A percentile compares a stretch with the other conserved stretches of the same genome.
phyloP scores from a whole-genome alignment of 2,797 vertebrate genomes.

The Benthosema pterotum region DNA sequence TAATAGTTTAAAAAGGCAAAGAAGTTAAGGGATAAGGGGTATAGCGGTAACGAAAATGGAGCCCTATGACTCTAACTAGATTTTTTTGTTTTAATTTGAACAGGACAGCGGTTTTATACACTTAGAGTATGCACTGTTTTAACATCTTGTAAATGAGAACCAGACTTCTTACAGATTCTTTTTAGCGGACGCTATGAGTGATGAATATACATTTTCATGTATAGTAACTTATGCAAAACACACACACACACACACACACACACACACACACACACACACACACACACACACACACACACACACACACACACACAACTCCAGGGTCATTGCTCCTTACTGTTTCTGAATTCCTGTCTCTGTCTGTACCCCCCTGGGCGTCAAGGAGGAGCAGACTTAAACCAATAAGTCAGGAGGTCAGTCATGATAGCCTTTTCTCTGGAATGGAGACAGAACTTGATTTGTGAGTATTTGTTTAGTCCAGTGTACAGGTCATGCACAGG shows the following conservation, averaged over 20 bases:
- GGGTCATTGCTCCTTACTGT: neutral
- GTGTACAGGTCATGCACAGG: constrained; percentile 35
- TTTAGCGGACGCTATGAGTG: too few species aligned
- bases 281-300: neutral
- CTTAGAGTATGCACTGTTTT: too few species aligned
- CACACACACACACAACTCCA: neutral
- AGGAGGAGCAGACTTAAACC: constrained; percentile 49
- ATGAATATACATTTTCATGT: too few species aligned
- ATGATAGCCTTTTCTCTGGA: constrained; percentile 27
- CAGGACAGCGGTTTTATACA: too few species aligned
- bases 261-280: neutral
- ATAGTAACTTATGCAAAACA: too few species aligned
- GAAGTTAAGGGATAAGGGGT: too few species aligned
- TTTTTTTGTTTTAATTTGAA: too few species aligned
- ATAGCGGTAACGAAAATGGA: too few species aligned
- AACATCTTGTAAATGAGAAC: too few species aligned
- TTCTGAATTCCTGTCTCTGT: constrained; percentile 19
- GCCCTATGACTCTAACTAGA: too few species aligned
- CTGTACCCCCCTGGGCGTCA: constrained; percentile 19
- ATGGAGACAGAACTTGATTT: constrained; percentile 38
- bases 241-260: constrained; percentile 9
- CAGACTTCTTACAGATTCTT: too few species aligned
- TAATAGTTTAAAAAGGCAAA: too few species aligned
- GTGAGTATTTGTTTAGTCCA: constrained; percentile 9
- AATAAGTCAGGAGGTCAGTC: constrained; percentile 62